Evolutionary conservation across 2,797 vertebrate species (phyloP), one percentile per base, ranked within the genome.

Genomic region (Cuculus canorus): DNA sequence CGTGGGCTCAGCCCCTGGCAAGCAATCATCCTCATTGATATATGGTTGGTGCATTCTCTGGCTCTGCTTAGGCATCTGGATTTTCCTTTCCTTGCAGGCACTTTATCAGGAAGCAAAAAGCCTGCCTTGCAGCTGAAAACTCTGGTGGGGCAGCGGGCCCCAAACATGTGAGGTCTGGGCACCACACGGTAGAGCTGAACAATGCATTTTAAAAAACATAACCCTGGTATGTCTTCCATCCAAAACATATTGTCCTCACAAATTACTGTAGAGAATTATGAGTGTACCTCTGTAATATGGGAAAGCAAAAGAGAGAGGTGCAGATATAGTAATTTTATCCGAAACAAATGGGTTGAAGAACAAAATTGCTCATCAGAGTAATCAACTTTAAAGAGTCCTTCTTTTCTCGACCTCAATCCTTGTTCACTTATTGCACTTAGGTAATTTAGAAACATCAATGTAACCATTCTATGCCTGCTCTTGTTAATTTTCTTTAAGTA

Each of bases 401-500:
- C 72, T 85, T 63, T 77, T 84, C 57, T 82, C 0, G 1, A 71
- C 75, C 75, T 82, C 68, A 77, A 1, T 93, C 66, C 41, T 66
- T 52, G 21, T 64, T 88, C 92, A 82, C 60, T 89, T 89, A 83
- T 17, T 83, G 79, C 52, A 81, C 47, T 90, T 77, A 77, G 33
- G 56, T 65, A 75, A 91, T 94, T 96, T 28, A 82, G 90, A 88
- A 59, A 39, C 70, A 77, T 88, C 71, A 79, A 5, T 53, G 73
- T 94, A 92, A 91, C 81, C 95, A 53, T 94, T 92, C 82, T 89
- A 59, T 90, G 78, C 41, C 77, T 81, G 54, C 52, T 96, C 24
- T 53, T 95, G 83, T 97, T 97, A 97, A 97, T 96, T 97, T 95
- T 95, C 88, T 94, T 90, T 76, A 95, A 96, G 91, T 95, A 95